These are phyloP conservation scores for Campoplex capitator DNA, from an alignment of 2,888 invertebrate genomes.

Conservation along the genomic window DNA sequence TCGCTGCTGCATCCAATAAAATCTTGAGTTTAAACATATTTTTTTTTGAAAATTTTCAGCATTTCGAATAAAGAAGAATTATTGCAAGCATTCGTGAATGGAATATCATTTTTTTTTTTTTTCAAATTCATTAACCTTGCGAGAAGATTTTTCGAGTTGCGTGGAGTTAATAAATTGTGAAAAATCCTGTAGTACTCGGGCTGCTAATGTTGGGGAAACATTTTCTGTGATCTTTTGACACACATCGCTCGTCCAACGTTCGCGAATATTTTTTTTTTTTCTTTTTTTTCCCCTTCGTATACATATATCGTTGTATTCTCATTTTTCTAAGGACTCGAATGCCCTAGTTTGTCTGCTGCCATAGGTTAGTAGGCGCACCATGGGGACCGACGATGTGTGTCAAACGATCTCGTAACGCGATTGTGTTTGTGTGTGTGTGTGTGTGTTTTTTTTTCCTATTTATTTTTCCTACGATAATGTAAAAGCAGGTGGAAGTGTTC, in stretches of 20 bases:
- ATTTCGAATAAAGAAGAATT: not conserved
- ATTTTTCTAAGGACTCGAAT: slow-evolving; percentile 63
- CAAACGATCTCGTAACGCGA: slow-evolving; percentile 59
- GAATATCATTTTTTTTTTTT: not conserved
- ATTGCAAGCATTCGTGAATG: not conserved
- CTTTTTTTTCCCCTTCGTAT: not conserved
- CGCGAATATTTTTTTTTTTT: slow-evolving; percentile 15
- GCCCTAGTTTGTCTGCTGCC: slow-evolving; percentile 56
- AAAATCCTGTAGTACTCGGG: slow-evolving; percentile 20
- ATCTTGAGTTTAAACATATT: not conserved
- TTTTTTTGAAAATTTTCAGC: not conserved
- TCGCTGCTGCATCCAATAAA: not conserved
- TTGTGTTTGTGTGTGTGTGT: slow-evolving; percentile 13
- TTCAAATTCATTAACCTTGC: not conserved
- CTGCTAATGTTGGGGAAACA: not conserved
- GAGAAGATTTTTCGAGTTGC: not conserved
- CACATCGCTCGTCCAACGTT: slow-evolving; percentile 23
- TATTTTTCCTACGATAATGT: not conserved
- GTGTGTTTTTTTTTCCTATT: slow-evolving; percentile 14
- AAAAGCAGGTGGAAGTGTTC: not conserved
- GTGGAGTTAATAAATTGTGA: not conserved
- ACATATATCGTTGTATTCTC: slow-evolving; percentile 17
- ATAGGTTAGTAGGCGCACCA: slow-evolving; percentile 31
- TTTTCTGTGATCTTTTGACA: slow-evolving; percentile 28
- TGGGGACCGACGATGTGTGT: slow-evolving; percentile 59